phyloP scores from a whole-genome alignment of 1,140 invertebrate species.

The Temnothorax curvispinosus region DNA sequence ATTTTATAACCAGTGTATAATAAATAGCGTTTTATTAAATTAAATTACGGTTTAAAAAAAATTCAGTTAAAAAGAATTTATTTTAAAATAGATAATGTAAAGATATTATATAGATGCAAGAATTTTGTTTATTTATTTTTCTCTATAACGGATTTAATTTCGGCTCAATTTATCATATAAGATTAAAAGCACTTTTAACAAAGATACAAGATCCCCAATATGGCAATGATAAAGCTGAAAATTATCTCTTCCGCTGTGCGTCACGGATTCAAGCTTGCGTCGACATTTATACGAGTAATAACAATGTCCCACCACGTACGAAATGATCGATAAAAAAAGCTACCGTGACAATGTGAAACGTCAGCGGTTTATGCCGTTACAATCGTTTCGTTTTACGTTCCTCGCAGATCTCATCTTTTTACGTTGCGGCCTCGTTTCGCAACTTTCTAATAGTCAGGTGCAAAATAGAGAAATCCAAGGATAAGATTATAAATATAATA shows the following conservation, averaged over 20 bases:
- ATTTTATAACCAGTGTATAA: neutral
- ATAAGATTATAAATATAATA: neutral
- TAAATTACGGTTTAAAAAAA: neutral
- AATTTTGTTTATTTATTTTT: neutral
- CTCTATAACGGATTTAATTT: neutral
- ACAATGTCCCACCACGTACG: constrained; percentile 64
- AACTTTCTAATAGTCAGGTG: neutral
- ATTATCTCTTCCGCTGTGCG: constrained; percentile 53
- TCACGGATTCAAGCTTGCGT: constrained; percentile 56
- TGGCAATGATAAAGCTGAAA: constrained; percentile 53
- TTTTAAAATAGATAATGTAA: constrained; percentile 12
- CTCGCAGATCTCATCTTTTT: constrained; percentile 62
- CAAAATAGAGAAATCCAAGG: neutral
- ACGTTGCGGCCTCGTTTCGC: constrained; percentile 17
- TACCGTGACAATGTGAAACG: constrained; percentile 72
- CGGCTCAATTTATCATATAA: neutral
- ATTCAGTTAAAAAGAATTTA: neutral
- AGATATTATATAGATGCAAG: neutral
- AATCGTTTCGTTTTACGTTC: constrained; percentile 75
- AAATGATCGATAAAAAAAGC: constrained; percentile 77
- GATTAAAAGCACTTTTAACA: constrained; percentile 20
- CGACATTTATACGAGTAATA: constrained; percentile 71
- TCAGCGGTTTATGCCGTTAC: constrained; percentile 77
- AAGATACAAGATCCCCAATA: neutral
- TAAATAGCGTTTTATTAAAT: neutral